phyloP scores from a whole-genome alignment of 2,888 invertebrate genomes.

The Rhodophaea formosa region DNA sequence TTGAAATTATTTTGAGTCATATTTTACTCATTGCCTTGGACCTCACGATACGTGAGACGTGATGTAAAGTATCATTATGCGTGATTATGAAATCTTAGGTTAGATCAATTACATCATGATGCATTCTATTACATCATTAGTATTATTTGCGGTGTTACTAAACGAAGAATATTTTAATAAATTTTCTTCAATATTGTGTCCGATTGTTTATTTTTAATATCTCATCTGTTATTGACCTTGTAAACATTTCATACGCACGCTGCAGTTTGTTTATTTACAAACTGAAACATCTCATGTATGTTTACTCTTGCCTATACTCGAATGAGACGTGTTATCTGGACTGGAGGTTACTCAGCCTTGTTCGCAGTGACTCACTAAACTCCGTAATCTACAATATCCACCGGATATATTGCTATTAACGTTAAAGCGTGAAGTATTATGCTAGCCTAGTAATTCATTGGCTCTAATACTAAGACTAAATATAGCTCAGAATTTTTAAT shows the following conservation, averaged over 20 bases:
- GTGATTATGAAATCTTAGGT: slow-evolving; percentile 7
- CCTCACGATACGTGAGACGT: slow-evolving; percentile 11
- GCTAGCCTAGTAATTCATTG: slow-evolving; percentile 20
- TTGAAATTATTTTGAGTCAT: slow-evolving; percentile 36
- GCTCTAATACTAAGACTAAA: not conserved
- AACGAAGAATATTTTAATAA: not conserved
- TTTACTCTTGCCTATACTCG: not conserved
- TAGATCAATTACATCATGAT: slow-evolving; percentile 7
- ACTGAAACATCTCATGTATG: slow-evolving; percentile 10
- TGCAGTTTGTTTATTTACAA: slow-evolving; percentile 15
- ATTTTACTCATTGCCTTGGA: not conserved
- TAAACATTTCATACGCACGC: not conserved
- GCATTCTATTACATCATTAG: not conserved
- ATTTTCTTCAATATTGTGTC: no score
- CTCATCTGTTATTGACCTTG: slow-evolving; percentile 9
- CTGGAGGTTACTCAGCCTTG: slow-evolving; percentile 47
- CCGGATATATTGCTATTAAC: slow-evolving; percentile 45
- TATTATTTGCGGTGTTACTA: not conserved
- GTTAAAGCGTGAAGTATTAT: slow-evolving; percentile 20
- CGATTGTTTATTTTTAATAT: not conserved
- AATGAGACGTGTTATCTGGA: slow-evolving; percentile 29
- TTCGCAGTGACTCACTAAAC: slow-evolving; percentile 54
- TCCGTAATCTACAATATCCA: slow-evolving; percentile 50
- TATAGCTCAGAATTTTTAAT: not conserved
- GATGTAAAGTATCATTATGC: not conserved